Base-by-base conservation (phyloP, 2,113 vertebrate genomes). In the Dipodomys spectabilis region DNA sequence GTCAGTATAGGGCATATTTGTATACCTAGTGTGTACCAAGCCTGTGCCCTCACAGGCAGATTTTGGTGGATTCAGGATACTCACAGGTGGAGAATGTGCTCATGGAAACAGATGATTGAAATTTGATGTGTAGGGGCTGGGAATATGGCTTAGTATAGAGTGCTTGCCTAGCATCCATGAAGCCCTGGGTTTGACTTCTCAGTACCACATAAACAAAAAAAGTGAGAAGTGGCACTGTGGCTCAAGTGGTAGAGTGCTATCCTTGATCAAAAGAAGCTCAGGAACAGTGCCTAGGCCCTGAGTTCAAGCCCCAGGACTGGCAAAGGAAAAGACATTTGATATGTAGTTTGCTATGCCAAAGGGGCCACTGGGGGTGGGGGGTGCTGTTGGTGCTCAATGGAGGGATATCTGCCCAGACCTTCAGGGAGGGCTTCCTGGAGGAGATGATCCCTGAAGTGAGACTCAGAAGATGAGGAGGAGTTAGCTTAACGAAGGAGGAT, bases 371-470 rank as follows among this genome's bases (percentile, higher is more conserved):
- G 53, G 22, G 49, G 49, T 39, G 39, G 39, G 39, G 39, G 39
- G 39, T 39, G 39, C 35, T n/a, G 27, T 8, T 10, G 27, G 22
- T 81, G 22, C 28, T 65, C 49, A 88, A 85, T 88, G 30, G 74
- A 88, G 39, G 39, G 53, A 69, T 62, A 28, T 79, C 32, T 90
- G 64, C 25, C 85, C 32, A 39, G 77, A 87, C 19, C 16, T 4
- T 86, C 8, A 4, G 79, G 64, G 78, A 82, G 68, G 74, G 25
- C 69, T 93, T 94, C 67, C 49, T 86, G 72, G n/a, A 96, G 71
- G 88, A 84, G 20, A 16, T 53, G 53, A 80, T 86, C 49, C 35
- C 82, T 86, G 62, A 74, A 27, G 60, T 32, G n/a, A 86, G 83
- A 19, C 72, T 91, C 82, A 39, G 60, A 92, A 73, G 60, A 67